Evolutionary conservation across 1,140 invertebrate genomes (phyloP).

Genomic region (Ceratosolen solmsi): DNA sequence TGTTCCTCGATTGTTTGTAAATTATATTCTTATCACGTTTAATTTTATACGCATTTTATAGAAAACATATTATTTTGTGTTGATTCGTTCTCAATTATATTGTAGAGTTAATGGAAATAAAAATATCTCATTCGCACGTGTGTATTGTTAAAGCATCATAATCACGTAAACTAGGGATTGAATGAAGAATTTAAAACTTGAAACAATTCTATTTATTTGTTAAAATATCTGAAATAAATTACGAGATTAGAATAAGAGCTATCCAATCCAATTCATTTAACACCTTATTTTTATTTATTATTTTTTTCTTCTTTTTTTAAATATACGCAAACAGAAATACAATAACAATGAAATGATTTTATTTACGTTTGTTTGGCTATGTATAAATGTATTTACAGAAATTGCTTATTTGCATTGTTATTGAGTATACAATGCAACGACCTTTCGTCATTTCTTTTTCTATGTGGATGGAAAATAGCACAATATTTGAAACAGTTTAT

Average conservation of each 20-base stretch:
- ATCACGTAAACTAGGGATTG: neutral
- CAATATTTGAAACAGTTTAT: neutral
- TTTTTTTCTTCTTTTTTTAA: too few species aligned
- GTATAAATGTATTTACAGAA: constrained; percentile 31
- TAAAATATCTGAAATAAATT: constrained; percentile 9
- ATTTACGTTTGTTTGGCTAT: constrained; percentile 7
- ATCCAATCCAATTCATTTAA: constrained; percentile 30
- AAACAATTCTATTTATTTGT: constrained; percentile 44
- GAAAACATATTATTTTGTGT: too few species aligned
- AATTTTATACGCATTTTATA: too few species aligned
- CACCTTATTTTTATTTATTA: constrained; percentile 26
- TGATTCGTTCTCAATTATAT: too few species aligned
- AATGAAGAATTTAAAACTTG: constrained; percentile 5
- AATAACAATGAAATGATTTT: constrained; percentile 20
- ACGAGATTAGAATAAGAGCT: neutral
- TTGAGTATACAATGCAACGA: neutral
- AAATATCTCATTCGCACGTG: too few species aligned
- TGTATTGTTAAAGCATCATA: too few species aligned
- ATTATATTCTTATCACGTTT: too few species aligned
- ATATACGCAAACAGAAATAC: neutral
- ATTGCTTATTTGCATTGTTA: constrained; percentile 29
- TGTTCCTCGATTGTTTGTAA: too few species aligned
- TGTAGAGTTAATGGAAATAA: too few species aligned
- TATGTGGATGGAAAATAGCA: constrained; percentile 22
- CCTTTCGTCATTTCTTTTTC: neutral